Evolutionary conservation across 2,888 invertebrate species (phyloP), one percentile per base, ranked within the genome.

Genomic region (Zelleria hepariella): DNA sequence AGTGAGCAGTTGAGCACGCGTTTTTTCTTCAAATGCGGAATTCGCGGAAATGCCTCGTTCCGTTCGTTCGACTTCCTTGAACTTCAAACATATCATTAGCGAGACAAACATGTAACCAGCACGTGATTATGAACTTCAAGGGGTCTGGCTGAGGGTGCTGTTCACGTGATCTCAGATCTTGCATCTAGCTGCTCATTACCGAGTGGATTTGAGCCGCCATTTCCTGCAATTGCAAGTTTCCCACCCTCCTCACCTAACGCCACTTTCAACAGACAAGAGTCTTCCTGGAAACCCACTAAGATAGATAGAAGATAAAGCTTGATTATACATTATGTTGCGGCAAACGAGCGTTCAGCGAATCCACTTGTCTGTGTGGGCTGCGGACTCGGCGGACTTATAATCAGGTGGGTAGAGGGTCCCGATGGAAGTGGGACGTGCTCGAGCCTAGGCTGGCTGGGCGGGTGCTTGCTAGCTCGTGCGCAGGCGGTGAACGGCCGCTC

Each of bases 151-250:
- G 2, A 20, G 5, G 53, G 23, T 15, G 25, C 53, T 8, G 15
- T 42, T 42, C 15, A 42, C 10, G 32, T 42, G 32, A 42, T 42
- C 32, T 42, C 3, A 42, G 3, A 5, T 42, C 32, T 42, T 42
- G 32, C 32, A 42, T 42, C 32, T 42, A 42, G 15, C 15, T 10
- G 32, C 32, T 42, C 32, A 51, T 23, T 51, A 51, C 51, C 23
- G 51, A 51, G 32, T 4, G 32, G 51, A 51, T 51, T 67, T 64
- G 62, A 62, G 61, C 64, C 63, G 66, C 67, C 67, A 64, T 72
- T 73, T 74, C 78, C 78, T 75, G 78, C 68, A 72, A 76, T 73
- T 70, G 71, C 63, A 63, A 53, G 68, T 69, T 77, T 72, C 71
- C 74, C 68, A 68, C 68, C 53, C 53, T 23, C 64, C 68, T 71